phyloP scores from a whole-genome alignment of 2,113 vertebrate genomes.

The Melierax canorus region DNA sequence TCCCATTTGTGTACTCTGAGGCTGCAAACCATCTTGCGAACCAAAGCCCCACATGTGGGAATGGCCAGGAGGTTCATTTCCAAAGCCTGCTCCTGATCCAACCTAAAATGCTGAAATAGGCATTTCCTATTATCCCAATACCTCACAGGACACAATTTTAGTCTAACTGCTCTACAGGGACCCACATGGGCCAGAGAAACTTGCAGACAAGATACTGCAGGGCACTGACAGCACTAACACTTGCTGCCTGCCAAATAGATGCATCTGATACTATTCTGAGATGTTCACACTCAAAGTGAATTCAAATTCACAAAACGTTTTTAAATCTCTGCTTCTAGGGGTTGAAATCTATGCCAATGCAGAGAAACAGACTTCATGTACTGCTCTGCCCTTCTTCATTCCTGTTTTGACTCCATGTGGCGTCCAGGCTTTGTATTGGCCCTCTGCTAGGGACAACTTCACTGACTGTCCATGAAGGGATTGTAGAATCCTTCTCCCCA shows the following conservation, averaged over 20 bases:
- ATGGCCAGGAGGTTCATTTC: background rate
- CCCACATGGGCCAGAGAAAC: background rate
- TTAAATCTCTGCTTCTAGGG: background rate
- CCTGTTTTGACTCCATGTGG: background rate
- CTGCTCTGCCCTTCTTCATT: background rate
- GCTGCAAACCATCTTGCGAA: background rate
- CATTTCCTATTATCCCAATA: background rate
- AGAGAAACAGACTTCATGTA: background rate
- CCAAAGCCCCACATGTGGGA: background rate
- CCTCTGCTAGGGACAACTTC: background rate
- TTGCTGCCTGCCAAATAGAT: background rate
- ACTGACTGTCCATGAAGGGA: background rate
- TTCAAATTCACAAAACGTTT: background rate
- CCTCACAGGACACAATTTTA: background rate
- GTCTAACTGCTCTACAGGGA: background rate
- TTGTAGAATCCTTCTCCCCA: background rate
- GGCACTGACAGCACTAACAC: background rate
- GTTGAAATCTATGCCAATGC: background rate
- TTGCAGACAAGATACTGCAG: background rate
- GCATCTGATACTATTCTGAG: background rate
- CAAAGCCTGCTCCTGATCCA: background rate
- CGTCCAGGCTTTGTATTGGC: background rate
- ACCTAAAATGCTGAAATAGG: background rate
- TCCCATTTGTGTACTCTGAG: background rate
- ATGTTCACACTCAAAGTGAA: background rate